Percentiles rank a stretch among this genome's conserved stretches.
phyloP scores from a whole-genome alignment of 1,140 invertebrate genomes.

The Lucilia cuprina region DNA sequence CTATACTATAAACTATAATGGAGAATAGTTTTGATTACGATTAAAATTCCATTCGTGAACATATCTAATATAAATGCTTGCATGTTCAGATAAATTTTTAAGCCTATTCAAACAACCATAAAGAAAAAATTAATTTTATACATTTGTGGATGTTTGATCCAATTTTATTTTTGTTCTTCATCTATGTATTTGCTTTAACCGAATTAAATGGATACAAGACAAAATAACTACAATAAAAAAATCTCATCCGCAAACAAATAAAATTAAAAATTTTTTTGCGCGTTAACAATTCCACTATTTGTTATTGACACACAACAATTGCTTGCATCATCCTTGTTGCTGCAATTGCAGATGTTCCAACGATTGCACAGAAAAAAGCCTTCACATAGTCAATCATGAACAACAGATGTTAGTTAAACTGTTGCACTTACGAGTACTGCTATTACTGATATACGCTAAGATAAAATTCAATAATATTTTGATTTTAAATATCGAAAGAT shows the following conservation, averaged over 20 bases:
- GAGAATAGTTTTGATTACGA: too few relatives aligned
- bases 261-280: background rate
- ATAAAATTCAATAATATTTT: too few relatives aligned
- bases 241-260: background rate
- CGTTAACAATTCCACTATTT: conserved; percentile 11
- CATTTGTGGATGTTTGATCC: background rate
- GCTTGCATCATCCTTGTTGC: background rate
- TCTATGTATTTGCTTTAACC: background rate
- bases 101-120: background rate
- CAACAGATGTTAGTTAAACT: background rate
- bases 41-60: too few relatives aligned
- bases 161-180: background rate
- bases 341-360: background rate
- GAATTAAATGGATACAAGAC: background rate
- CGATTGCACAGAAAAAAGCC: background rate
- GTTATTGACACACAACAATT: background rate
- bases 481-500: too few relatives aligned
- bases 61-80: background rate
- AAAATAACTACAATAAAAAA: background rate
- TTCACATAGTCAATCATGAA: background rate
- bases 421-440: background rate
- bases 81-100: background rate
- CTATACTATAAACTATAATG: too few relatives aligned
- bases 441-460: background rate
- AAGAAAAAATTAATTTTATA: background rate